Evolutionary conservation across 2,113 vertebrate species (phyloP), one percentile per base, ranked within the genome.

Genomic region (Campylorhamphus procurvoides): DNA sequence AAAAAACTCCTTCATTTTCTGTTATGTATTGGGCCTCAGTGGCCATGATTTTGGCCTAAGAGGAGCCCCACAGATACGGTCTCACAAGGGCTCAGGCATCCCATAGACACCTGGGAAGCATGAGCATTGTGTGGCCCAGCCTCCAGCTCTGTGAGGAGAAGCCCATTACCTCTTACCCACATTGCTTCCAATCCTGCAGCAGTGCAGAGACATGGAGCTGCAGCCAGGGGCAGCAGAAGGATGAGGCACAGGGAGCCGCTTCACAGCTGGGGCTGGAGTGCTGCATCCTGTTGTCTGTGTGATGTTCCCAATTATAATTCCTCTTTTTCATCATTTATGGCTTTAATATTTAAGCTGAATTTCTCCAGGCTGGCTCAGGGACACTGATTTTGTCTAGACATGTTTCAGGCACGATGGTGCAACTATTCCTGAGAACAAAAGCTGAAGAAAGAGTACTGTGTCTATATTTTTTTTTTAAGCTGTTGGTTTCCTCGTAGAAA

Each of bases 191-290:
- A 29, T 22, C 40, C 71, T 87, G 67, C 28, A 90, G 86, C 55
- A 64, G 64, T 29, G 68, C 0, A 77, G 31, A 76, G 49, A 77
- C 0, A 1, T 0, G 1, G 31, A 60, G 49, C 66, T 6, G 2
- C 86, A 76, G 82, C 33, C 8, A 4, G 56, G 49, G 56, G 39
- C 64, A 87, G 66, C 12, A 1, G 47, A 22, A 79, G 31, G 33
- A 44, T 52, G 44, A 86, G 59, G 63, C 58, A 68, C 39, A 37
- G 56, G 56, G 33, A 90, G 31, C 53, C 73, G 62, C 49, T 42
- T 58, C 0, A 0, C 52, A 62, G 24, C 33, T 7, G 6, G 56
- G 67, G 28, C 42, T 75, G 37, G 67, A 83, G 67, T 53, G 56
- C 24, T 55, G 66, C 10, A 2, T 69, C 31, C 53, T 58, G 35